A percentile compares a stretch with the other conserved stretches of the same genome.
These are phyloP conservation scores for Gryllus bimaculatus DNA, from an alignment of 1,140 invertebrate genomes.

Conservation along the genomic window DNA sequence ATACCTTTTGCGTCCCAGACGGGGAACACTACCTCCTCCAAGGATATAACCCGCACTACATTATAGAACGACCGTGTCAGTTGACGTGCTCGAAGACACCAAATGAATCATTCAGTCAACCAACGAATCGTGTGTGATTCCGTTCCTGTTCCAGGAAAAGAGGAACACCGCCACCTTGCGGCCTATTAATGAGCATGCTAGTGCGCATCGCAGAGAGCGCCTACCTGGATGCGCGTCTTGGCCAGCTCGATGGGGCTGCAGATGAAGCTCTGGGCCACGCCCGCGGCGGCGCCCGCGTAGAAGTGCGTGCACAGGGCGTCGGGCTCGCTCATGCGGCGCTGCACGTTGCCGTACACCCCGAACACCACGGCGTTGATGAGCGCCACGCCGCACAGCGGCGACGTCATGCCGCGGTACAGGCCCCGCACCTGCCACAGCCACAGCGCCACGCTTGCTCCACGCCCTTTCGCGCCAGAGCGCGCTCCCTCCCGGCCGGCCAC, in stretches of 20 bases:
- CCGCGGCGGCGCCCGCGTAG: conserved; percentile 61
- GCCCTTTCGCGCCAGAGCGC: background rate
- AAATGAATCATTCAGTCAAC: no score
- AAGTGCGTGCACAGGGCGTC: conserved; percentile 52
- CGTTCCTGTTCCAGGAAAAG: no score
- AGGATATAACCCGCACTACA: no score
- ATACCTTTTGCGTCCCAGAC: no score
- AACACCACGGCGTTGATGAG: conserved; percentile 86
- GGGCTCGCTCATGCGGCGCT: conserved; percentile 46
- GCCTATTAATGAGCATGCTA: no score
- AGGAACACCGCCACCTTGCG: no score
- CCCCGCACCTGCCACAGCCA: conserved; percentile 40
- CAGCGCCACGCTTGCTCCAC: background rate
- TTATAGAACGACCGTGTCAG: no score
- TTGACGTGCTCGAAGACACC: no score
- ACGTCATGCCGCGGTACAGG: conserved; percentile 73
- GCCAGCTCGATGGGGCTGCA: conserved; percentile 77
- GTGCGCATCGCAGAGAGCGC: background rate
- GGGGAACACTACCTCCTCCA: no score
- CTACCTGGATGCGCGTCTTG: conserved; percentile 72
- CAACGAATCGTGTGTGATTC: no score
- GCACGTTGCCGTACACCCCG: conserved; percentile 75
- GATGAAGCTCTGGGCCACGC: conserved; percentile 69
- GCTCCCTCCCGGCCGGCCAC: background rate
- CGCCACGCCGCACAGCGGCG: conserved; percentile 76